Evolutionary conservation across 2,888 invertebrate species (phyloP).

Genomic region (Xanthia icteritia): DNA sequence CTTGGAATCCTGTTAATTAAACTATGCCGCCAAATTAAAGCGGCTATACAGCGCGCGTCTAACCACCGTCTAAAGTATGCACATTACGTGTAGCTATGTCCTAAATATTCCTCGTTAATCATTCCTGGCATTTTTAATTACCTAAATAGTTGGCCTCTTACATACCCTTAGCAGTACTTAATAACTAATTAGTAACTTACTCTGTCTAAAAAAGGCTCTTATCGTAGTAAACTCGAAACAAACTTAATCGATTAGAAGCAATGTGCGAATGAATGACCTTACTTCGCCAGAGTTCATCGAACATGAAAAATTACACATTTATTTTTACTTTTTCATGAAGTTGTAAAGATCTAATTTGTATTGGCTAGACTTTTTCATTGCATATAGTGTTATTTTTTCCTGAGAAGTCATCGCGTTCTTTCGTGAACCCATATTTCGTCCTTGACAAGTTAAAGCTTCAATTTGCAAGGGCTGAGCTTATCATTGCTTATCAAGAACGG

Average conservation of each 20-base stretch:
- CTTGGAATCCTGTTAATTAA: constrained; percentile 88
- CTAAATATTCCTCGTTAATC: constrained; percentile 38
- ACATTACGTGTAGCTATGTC: constrained; percentile 30
- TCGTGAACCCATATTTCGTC: constrained; percentile 35
- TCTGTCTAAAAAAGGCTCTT: not conserved
- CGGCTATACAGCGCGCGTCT: constrained; percentile 69
- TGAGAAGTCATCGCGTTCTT: not conserved
- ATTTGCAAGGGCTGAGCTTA: constrained; percentile 32
- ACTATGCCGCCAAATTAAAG: constrained; percentile 86
- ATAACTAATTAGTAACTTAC: constrained; percentile 4
- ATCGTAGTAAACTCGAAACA: not conserved
- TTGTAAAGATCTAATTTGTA: not conserved
- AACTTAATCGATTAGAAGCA: constrained; percentile 33
- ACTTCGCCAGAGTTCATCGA: constrained; percentile 23
- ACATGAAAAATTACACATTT: constrained; percentile 28
- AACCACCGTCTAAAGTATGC: constrained; percentile 69
- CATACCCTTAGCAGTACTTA: not conserved
- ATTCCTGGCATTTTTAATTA: constrained; percentile 38
- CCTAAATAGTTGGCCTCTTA: not conserved
- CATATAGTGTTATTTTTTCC: not conserved
- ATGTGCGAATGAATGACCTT: constrained; percentile 28
- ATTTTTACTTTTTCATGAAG: not conserved
- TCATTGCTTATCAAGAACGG: constrained; percentile 31
- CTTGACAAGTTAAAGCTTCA: constrained; percentile 38
- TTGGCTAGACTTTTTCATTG: not conserved